Conservation (phyloP, 2,113 vertebrate species). For the Nymphicus hollandicus region DNA sequence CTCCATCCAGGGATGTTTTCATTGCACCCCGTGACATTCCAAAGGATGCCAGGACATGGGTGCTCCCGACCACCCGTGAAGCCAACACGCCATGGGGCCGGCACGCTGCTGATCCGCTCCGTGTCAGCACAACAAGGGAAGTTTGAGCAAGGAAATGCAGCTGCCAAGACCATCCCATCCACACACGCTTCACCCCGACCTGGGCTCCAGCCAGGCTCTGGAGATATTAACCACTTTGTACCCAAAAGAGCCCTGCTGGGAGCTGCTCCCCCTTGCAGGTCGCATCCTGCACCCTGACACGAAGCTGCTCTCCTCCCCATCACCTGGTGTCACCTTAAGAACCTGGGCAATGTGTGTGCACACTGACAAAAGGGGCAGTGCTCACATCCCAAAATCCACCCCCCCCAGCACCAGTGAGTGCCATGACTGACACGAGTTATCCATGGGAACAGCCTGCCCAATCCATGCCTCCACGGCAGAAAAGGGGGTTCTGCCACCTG, state of each 20-base stretch:
- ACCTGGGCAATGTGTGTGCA: neutral
- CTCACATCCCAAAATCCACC: accelerated
- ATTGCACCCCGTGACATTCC: accelerated
- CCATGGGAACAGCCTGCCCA: neutral
- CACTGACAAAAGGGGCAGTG: accelerated
- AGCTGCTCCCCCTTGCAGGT: neutral
- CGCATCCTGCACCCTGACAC: neutral
- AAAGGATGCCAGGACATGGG: neutral
- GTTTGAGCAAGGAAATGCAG: neutral
- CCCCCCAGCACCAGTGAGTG: neutral
- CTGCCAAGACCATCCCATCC: neutral
- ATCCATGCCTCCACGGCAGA: neutral
- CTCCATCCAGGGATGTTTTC: neutral
- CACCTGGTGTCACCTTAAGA: neutral
- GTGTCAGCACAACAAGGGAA: neutral
- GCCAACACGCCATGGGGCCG: neutral
- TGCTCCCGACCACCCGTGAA: neutral
- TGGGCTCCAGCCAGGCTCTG: neutral
- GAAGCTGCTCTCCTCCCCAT: neutral
- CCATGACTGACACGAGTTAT: accelerated
- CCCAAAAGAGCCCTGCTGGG: neutral
- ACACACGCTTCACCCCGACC: neutral
- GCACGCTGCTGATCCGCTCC: neutral
- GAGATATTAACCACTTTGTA: neutral
- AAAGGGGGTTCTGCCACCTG: accelerated